phyloP scores from a whole-genome alignment of 2,888 invertebrate species.

The Scaptomyza flava region DNA sequence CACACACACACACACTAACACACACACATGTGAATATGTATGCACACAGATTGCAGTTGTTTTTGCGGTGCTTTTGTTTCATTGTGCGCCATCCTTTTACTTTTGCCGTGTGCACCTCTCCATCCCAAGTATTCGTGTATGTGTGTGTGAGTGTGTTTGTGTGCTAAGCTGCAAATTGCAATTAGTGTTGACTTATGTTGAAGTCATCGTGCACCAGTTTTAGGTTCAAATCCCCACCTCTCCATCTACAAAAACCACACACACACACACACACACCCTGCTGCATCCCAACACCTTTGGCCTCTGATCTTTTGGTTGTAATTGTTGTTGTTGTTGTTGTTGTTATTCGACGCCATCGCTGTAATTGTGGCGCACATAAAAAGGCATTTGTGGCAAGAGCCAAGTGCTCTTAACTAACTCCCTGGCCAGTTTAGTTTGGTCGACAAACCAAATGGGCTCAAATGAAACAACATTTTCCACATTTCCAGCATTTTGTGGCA shows the following conservation, averaged over 20 bases:
- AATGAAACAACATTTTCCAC: constrained; percentile 17
- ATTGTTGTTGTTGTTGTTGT: constrained; percentile 30
- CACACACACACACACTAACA: not conserved
- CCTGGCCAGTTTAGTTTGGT: constrained; percentile 23
- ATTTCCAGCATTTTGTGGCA: constrained; percentile 12
- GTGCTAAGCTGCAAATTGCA: constrained; percentile 72
- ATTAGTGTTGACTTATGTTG: constrained; percentile 77
- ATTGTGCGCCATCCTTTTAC: constrained; percentile 56
- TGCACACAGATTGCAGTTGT: constrained; percentile 43
- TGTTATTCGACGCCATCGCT: constrained; percentile 35
- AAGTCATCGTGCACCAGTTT: constrained; percentile 58
- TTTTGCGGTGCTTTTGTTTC: constrained; percentile 47
- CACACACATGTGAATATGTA: not conserved
- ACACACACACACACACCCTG: not conserved
- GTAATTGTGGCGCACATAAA: constrained; percentile 37
- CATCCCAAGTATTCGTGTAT: constrained; percentile 9
- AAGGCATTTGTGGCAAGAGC: constrained; percentile 32
- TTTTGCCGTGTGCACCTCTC: constrained; percentile 35
- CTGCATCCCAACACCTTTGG: not conserved
- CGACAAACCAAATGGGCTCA: constrained; percentile 15
- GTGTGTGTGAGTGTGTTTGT: constrained; percentile 28
- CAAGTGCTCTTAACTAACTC: constrained; percentile 41
- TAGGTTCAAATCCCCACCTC: constrained; percentile 24
- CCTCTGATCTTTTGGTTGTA: constrained; percentile 35
- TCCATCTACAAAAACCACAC: not conserved